Conservation (phyloP, 1,140 invertebrate species). For the Homalodisca vitripennis region DNA sequence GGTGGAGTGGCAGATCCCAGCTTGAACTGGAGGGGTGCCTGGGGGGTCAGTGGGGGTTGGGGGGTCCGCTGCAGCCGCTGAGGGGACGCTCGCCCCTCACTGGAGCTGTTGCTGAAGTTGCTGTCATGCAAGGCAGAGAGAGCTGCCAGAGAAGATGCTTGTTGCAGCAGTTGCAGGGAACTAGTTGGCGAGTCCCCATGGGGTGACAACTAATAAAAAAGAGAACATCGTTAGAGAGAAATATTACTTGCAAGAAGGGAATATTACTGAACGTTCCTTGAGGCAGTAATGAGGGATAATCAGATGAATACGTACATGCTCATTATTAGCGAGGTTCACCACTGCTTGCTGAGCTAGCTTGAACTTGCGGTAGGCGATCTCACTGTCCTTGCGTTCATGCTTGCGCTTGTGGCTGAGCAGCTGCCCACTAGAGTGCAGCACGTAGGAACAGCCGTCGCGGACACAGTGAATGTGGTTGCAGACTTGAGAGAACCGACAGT, state of each 20-base stretch:
- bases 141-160: constrained; percentile 41
- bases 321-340: constrained; percentile 43
- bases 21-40: constrained; percentile 29
- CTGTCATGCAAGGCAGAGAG: constrained; percentile 40
- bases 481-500: constrained; percentile 89
- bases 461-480: constrained; percentile 99
- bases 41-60: constrained; percentile 33
- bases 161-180: constrained; percentile 40
- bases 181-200: constrained; percentile 37
- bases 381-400: constrained; percentile 90
- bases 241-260: too few species aligned
- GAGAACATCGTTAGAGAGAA: too few species aligned
- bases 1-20: constrained; percentile 27
- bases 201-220: constrained; percentile 31
- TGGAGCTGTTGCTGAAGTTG: constrained; percentile 51
- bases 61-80: constrained; percentile 34
- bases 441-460: constrained; percentile 90
- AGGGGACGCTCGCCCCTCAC: constrained; percentile 48
- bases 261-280: too few species aligned
- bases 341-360: constrained; percentile 59
- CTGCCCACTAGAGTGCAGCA: constrained; percentile 93
- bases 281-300: too few species aligned
- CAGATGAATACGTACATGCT: constrained; percentile 26
- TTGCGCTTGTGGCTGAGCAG: constrained; percentile 98
- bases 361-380: constrained; percentile 78